Evolutionary conservation across 2,888 invertebrate species (phyloP), one percentile per base, ranked within the genome.

Genomic region (Molanna angustata): DNA sequence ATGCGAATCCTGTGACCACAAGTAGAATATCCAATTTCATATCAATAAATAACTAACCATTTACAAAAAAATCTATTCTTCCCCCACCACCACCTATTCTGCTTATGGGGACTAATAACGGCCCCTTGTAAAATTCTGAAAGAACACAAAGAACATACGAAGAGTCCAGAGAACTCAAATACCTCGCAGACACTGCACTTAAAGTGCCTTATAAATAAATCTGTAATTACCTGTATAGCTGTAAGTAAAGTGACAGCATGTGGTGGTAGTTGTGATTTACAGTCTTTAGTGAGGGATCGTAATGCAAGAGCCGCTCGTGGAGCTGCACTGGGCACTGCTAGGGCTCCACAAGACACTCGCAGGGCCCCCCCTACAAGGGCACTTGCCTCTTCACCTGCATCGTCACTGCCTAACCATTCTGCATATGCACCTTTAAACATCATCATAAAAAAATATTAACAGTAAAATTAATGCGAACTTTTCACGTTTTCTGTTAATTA

Each of bases 291-390:
- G 32, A 96, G 80, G 65, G 94, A 94, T 67, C 94, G 90, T 9
- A 95, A 76, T 18, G 95, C 94, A 69, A 94, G 83, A 2, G 94
- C 93, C 1, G 92, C 87, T 49, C 89, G 82, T 3, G 89, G 85
- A 1, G 88, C 84, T 56, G 89, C 86, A 20, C 83, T 78, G 0
- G 81, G 72, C 60, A 84, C 80, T 21, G 72, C 79, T 9, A 91
- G 69, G 1, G 93, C 87, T 49, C 88, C 82, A 4, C 89, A 85
- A 0, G 88, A 84, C 57, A 90, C 86, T 20, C 83, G 45, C 56
- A 76, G 66, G 48, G 74, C 74, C 9, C 74, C 63, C 63, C 75
- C 65, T 64, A 77, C 71, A 62, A 80, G 64, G 61, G 72, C 65
- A 65, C 76, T 63, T 62, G 76, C 66, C 31, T 65, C 64, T 17